Percentiles rank a stretch among this genome's conserved stretches.
phyloP scores from a whole-genome alignment of 2,113 vertebrate species.

The Toxostoma redivivum region DNA sequence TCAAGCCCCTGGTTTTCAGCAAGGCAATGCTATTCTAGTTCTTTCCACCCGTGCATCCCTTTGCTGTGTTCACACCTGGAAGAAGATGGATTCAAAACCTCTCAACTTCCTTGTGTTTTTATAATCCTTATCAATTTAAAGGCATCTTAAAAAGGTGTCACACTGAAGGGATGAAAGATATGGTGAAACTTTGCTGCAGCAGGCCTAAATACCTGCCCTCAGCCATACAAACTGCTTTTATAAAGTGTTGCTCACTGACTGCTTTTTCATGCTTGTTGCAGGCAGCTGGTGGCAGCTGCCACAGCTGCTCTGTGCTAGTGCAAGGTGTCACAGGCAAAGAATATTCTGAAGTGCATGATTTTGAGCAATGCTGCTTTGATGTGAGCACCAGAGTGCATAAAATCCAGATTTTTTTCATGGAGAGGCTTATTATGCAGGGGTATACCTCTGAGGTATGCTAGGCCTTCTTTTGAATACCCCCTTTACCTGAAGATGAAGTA shows the following conservation, averaged over 20 bases:
- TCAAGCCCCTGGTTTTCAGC: background rate
- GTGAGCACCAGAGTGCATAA: background rate
- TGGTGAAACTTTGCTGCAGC: background rate
- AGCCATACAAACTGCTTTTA: background rate
- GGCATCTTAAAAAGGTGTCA: background rate
- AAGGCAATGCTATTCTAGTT: background rate
- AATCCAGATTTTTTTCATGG: background rate
- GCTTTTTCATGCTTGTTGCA: background rate
- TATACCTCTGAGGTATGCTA: background rate
- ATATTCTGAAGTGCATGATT: background rate
- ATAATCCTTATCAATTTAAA: background rate
- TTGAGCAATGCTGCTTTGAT: background rate
- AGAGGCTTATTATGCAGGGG: background rate
- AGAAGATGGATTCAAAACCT: background rate
- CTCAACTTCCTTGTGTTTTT: background rate
- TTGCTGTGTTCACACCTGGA: rapidly evolving
- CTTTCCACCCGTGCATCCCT: background rate
- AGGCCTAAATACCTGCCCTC: background rate
- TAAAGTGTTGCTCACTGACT: background rate
- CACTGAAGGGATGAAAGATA: background rate
- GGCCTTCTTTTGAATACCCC: background rate
- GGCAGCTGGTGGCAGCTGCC: background rate
- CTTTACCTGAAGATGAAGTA: background rate
- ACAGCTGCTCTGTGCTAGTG: background rate
- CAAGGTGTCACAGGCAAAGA: background rate